phyloP scores from a whole-genome alignment of 2,113 vertebrate genomes.

The Lepus europaeus region DNA sequence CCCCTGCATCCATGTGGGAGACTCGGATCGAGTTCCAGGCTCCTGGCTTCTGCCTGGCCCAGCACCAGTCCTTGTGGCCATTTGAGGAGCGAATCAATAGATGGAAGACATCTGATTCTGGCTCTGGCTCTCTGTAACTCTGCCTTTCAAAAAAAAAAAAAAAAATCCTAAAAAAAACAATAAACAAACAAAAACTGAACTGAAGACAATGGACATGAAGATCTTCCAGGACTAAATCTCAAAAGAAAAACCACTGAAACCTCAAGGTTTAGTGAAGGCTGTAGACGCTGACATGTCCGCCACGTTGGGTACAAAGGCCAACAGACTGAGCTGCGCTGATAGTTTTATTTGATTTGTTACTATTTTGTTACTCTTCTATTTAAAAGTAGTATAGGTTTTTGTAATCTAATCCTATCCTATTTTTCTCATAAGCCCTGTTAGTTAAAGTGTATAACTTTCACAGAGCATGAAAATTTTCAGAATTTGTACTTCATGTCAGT shows the following conservation, averaged over 20 bases:
- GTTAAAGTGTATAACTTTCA: background rate
- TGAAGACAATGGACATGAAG: background rate
- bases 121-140: too few relatives aligned
- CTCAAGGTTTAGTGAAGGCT: background rate
- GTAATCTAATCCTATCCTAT: background rate
- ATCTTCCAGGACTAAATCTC: background rate
- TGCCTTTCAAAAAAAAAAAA: too few relatives aligned
- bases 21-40: too few relatives aligned
- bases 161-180: too few relatives aligned
- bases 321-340: background rate
- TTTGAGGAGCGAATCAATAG: too few relatives aligned
- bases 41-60: too few relatives aligned
- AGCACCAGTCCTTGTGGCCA: too few relatives aligned
- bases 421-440: slow-evolving; percentile 6
- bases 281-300: background rate
- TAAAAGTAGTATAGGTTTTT: background rate
- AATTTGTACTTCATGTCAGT: slow-evolving; percentile 1
- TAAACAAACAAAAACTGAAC: background rate
- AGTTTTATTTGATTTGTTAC: background rate
- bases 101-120: too few relatives aligned
- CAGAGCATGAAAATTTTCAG: slow-evolving; percentile 29
- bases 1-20: too few relatives aligned
- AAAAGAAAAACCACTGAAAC: background rate
- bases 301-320: background rate
- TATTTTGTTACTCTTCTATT: background rate